Percentiles rank a stretch among this genome's conserved stretches.
phyloP scores from a whole-genome alignment of 1,140 invertebrate species.

The Berghia stephanieae region DNA sequence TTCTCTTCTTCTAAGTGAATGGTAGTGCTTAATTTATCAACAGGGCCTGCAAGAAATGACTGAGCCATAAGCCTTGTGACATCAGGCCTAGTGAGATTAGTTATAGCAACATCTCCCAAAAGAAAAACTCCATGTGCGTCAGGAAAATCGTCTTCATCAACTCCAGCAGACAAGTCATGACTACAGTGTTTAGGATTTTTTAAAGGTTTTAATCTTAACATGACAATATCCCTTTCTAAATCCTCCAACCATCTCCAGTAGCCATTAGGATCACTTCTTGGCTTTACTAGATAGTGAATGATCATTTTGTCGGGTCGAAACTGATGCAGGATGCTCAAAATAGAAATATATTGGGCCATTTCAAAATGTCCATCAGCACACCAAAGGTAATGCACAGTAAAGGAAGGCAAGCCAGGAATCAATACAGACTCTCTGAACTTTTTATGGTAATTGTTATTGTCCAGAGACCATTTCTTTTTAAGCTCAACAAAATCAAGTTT shows the following conservation, averaged over 20 bases:
- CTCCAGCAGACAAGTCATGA: slow-evolving; percentile 19
- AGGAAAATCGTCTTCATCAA: slow-evolving; percentile 14
- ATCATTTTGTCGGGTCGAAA: slow-evolving; percentile 24
- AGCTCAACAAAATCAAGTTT: background rate
- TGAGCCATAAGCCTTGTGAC: background rate
- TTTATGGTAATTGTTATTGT: background rate
- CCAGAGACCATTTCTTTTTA: background rate
- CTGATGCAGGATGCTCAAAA: slow-evolving; percentile 15
- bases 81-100: background rate
- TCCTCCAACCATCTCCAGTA: slow-evolving; percentile 32
- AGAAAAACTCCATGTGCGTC: slow-evolving; percentile 23
- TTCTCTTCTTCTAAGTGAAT: slow-evolving; percentile 15
- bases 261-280: slow-evolving; percentile 24
- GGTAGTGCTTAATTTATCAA: background rate
- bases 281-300: slow-evolving; percentile 22
- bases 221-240: slow-evolving; percentile 18
- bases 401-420: background rate
- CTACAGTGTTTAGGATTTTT: slow-evolving; percentile 6
- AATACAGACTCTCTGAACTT: too few relatives aligned
- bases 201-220: slow-evolving; percentile 23
- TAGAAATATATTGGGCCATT: slow-evolving; percentile 1
- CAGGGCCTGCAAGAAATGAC: slow-evolving; percentile 22
- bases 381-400: slow-evolving; percentile 24
- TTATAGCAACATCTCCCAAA: slow-evolving; percentile 20
- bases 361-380: slow-evolving; percentile 28